Percentiles rank a stretch among this genome's conserved stretches.
These are phyloP conservation scores for Schizothorax lantsangensis DNA, from an alignment of 2,797 vertebrate species.

Conservation along the genomic window DNA sequence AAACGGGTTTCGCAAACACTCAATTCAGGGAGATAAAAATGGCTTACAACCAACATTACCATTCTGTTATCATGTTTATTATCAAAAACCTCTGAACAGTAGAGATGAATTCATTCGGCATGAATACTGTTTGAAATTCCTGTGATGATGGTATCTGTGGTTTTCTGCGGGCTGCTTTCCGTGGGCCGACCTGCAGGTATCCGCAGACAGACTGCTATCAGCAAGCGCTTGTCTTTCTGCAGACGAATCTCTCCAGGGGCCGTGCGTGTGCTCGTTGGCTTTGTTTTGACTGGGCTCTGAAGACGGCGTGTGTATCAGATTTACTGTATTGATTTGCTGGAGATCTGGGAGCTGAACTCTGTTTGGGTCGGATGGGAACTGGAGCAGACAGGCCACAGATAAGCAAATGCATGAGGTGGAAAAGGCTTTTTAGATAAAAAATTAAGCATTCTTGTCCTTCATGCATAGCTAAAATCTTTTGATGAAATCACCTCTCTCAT, in stretches of 20 bases:
- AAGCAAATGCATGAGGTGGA: background rate
- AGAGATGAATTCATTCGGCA: background rate
- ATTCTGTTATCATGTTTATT: background rate
- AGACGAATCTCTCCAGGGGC: conserved; percentile 39
- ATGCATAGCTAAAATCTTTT: conserved; percentile 2
- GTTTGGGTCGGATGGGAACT: conserved; percentile 52
- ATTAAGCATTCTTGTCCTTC: background rate
- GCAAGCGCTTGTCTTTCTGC: conserved; percentile 12
- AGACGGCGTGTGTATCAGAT: conserved; percentile 29
- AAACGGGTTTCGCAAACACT: background rate
- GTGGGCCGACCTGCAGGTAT: background rate
- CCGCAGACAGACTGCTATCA: conserved; percentile 24
- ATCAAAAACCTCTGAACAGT: background rate
- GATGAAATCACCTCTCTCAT: background rate
- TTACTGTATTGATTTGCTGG: conserved; percentile 53
- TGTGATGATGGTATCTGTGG: conserved; percentile 20
- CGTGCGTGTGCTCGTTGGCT: conserved; percentile 31
- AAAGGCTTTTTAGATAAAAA: background rate
- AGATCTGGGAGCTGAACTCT: conserved; percentile 47
- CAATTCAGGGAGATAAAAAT: background rate
- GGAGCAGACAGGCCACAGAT: conserved; percentile 46
- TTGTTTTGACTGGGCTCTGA: conserved; percentile 57
- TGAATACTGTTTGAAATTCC: background rate
- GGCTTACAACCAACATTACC: background rate
- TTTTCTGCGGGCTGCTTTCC: background rate